phyloP scores from a whole-genome alignment of 2,113 vertebrate genomes.

The Saccopteryx bilineata region DNA sequence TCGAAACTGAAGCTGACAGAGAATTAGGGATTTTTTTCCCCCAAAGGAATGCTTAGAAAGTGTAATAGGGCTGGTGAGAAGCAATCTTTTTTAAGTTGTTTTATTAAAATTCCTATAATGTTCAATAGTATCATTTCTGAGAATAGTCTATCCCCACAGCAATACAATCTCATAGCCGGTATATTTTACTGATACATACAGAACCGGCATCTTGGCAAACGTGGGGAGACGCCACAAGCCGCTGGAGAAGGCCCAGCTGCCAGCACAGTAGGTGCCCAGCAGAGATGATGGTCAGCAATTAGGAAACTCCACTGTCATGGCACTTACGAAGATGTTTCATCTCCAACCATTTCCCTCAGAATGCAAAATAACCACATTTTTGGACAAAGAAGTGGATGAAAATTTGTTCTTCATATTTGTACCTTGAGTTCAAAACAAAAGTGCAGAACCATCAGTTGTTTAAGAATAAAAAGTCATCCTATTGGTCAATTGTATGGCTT shows the following conservation, averaged over 20 bases:
- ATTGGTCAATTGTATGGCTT: not conserved
- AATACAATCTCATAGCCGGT: not conserved
- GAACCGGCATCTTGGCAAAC: not conserved
- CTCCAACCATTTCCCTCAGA: not conserved
- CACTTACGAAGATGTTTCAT: not conserved
- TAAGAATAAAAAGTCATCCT: not conserved
- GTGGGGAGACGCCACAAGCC: not conserved
- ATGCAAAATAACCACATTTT: not conserved
- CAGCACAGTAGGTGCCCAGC: not conserved
- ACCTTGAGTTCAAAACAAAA: not conserved
- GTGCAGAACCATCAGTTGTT: not conserved
- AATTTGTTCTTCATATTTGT: not conserved
- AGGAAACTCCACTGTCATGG: not conserved
- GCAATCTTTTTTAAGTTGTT: not conserved
- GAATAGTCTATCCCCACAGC: not conserved
- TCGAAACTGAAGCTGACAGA: not conserved
- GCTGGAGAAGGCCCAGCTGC: not conserved
- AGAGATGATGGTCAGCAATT: not conserved
- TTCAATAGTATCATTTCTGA: not conserved
- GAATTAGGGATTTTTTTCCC: not conserved
- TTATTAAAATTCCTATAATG: not conserved
- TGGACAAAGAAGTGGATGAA: not conserved
- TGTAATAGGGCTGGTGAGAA: not conserved
- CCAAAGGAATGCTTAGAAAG: not conserved
- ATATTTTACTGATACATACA: not conserved